phyloP scores from a whole-genome alignment of 2,797 vertebrate species.

The Oceanodroma leucorhoa region DNA sequence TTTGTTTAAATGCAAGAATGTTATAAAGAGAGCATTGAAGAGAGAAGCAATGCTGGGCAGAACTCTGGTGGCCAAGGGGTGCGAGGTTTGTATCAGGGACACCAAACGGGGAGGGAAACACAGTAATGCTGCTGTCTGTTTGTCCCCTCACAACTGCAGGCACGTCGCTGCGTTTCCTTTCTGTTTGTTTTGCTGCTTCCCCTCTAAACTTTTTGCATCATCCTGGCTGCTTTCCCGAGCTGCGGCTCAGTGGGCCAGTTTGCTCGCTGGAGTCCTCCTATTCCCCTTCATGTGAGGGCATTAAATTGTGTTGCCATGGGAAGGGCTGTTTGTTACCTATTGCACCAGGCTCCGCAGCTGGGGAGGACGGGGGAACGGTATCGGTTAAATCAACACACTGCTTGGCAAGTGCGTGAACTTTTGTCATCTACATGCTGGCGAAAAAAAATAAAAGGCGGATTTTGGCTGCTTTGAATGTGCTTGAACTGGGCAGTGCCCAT shows the following conservation, averaged over 20 bases:
- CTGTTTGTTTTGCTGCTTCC: conserved; percentile 68
- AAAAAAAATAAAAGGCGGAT: background rate
- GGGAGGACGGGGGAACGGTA: background rate
- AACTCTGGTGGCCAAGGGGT: background rate
- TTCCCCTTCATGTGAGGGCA: background rate
- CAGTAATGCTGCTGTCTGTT: background rate
- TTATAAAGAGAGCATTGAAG: conserved; percentile 46
- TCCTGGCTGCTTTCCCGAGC: conserved; percentile 60
- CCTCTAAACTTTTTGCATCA: conserved; percentile 72
- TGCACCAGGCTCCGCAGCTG: background rate
- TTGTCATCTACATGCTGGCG: conserved; percentile 1
- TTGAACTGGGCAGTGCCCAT: conserved; percentile 67
- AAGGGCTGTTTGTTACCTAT: conserved; percentile 52
- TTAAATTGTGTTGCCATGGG: conserved; percentile 58
- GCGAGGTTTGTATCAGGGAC: background rate
- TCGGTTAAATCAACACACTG: conserved; percentile 16
- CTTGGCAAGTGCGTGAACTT: conserved; percentile 54
- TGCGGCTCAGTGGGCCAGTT: background rate
- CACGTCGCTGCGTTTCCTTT: conserved; percentile 16
- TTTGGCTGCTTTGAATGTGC: conserved; percentile 56
- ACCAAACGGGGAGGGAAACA: background rate
- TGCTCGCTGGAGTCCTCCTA: background rate
- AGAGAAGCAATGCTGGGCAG: background rate
- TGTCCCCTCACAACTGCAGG: background rate
- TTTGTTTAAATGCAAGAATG: background rate